A percentile compares a stretch with the other conserved stretches of the same genome.
Conservation (phyloP, 2,113 vertebrate genomes). For the Athene cunicularia region DNA sequence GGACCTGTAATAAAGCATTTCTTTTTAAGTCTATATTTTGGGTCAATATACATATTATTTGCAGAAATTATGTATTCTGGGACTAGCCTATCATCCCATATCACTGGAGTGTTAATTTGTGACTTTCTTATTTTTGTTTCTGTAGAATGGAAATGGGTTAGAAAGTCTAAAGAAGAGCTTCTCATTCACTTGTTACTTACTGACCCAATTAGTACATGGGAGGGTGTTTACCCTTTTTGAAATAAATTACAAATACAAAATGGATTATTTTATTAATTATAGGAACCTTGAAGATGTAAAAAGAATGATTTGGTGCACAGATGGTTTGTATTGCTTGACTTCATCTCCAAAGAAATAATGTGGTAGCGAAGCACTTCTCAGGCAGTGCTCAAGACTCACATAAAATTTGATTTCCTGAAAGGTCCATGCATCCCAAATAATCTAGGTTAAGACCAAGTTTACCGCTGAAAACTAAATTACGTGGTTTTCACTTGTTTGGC, state of each 20-base stretch:
- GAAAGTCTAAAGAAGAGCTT: neutral
- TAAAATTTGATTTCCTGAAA: neutral
- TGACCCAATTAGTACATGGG: rapidly evolving
- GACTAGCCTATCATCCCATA: neutral
- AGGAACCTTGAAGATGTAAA: neutral
- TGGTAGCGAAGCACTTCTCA: neutral
- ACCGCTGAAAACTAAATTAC: neutral
- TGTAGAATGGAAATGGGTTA: neutral
- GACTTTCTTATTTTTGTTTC: neutral
- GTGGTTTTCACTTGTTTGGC: neutral
- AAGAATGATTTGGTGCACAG: neutral
- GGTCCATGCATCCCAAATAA: neutral
- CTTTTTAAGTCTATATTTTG: neutral
- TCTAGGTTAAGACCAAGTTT: neutral
- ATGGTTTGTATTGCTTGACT: neutral
- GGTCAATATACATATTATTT: neutral
- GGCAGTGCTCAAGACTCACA: neutral
- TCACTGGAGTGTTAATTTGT: neutral
- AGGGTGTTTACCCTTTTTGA: neutral
- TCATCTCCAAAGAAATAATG: neutral
- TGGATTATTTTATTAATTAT: neutral
- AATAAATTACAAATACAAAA: neutral
- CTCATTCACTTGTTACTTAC: neutral
- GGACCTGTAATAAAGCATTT: neutral
- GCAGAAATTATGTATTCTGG: neutral